Base-by-base conservation (phyloP, 2,888 invertebrate species). In the Papilio protenor region DNA sequence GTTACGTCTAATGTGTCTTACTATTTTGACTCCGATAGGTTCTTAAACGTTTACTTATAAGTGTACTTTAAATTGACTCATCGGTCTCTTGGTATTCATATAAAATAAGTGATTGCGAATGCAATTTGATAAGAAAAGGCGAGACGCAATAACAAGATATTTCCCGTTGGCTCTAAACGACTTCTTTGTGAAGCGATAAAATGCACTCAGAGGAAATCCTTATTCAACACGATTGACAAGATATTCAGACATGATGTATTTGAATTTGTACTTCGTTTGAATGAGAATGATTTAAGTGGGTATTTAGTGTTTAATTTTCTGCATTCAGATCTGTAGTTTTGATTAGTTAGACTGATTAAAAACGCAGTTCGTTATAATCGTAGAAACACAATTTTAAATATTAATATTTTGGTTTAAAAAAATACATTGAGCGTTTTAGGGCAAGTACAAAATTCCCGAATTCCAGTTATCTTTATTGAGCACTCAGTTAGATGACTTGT, bases 401-500 rank as follows among this genome's bases (percentile, higher is more conserved):
- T 55, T n/a, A 8, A 8, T n/a, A 55, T n/a, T 55, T 6, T n/a
- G 8, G n/a, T n/a, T 55, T 61, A 11, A 14, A 64, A 64, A 64
- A 64, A 18, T 64, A 18, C 18, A n/a, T 27, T 61, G 8, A 16
- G 33, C 5, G 18, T 18, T 64, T 64, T 40, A 23, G 5, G 16
- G 18, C 64, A 40, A 40, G 33, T 64, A 64, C 18, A 64, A 64
- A 64, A 23, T 27, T 52, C 27, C 47, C 55, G 49, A n/a, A 75
- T 78, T 75, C 45, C 64, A 11, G 52, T 77, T 73, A 77, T 72
- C 10, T 75, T 75, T 78, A 78, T 55, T 52, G 75, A 75, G 78
- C 75, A 78, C 75, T 78, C 75, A 72, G 75, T 78, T 71, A 72
- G 72, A 78, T 78, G 72, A 78, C 78, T 78, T 75, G 78, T 74